phyloP scores from a whole-genome alignment of 2,113 vertebrate genomes.

The Ardeotis arabs region DNA sequence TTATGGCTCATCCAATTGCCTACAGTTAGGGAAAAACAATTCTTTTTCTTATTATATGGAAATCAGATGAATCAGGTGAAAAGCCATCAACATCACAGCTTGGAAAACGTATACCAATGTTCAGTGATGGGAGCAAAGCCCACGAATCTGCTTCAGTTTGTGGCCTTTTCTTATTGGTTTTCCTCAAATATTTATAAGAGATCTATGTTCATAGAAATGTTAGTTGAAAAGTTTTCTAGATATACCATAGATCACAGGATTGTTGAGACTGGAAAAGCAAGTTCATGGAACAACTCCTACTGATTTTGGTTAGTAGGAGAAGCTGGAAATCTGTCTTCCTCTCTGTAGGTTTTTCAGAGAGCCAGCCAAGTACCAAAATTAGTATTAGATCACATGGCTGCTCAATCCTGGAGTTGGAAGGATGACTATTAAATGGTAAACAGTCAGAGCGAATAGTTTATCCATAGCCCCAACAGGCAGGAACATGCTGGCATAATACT shows the following conservation, averaged over 20 bases:
- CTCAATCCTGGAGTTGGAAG: background rate
- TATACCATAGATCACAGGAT: background rate
- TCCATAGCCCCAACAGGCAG: conserved; percentile 29
- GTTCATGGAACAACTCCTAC: background rate
- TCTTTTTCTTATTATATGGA: conserved; percentile 58
- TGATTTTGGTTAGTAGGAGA: background rate
- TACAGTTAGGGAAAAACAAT: conserved; percentile 54
- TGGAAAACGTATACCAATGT: conserved; percentile 32
- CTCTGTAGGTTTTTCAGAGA: conserved; percentile 5
- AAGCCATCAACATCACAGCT: conserved; percentile 41
- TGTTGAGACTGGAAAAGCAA: conserved; percentile 9
- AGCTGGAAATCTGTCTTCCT: conserved; percentile 34
- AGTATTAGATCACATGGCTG: background rate
- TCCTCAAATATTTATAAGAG: background rate
- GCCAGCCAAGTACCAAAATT: conserved; percentile 28
- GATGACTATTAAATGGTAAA: background rate
- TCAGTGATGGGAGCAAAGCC: conserved; percentile 35
- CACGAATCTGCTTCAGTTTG: conserved; percentile 1
- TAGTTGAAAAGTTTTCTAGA: background rate
- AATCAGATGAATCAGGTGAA: conserved; percentile 56
- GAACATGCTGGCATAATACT: background rate
- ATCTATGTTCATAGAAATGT: background rate
- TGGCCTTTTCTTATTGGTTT: background rate
- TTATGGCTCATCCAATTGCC: conserved; percentile 63
- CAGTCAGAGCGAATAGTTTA: background rate